A percentile compares a stretch with the other conserved stretches of the same genome.
phyloP scores from a whole-genome alignment of 1,140 invertebrate species.

The Dendrolimus kikuchii region DNA sequence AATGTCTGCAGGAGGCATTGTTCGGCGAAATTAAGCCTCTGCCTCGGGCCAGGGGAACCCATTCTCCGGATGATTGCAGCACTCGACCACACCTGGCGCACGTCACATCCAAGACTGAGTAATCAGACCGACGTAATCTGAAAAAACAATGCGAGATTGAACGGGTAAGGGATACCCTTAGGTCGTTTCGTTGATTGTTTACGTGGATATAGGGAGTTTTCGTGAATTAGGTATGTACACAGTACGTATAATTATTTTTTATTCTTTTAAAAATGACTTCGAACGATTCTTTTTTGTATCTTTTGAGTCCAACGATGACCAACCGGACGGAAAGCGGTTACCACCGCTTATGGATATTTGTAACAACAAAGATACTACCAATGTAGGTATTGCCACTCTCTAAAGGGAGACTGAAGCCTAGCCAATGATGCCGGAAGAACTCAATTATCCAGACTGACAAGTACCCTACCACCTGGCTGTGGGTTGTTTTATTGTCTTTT shows the following conservation, averaged over 20 bases:
- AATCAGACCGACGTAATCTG: slow-evolving; percentile 54
- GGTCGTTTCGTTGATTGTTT: neutral
- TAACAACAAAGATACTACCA: too few species aligned
- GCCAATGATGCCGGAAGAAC: too few species aligned
- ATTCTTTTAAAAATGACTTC: too few species aligned
- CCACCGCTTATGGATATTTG: too few species aligned
- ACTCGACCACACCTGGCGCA: slow-evolving; percentile 24
- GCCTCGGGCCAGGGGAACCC: slow-evolving; percentile 16
- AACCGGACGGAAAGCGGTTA: too few species aligned
- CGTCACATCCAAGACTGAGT: slow-evolving; percentile 36
- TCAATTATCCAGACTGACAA: too few species aligned
- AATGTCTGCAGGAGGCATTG: slow-evolving; percentile 57
- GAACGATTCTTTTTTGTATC: too few species aligned
- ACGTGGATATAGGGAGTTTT: slow-evolving; percentile 4
- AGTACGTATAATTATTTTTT: neutral
- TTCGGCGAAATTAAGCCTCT: slow-evolving; percentile 50
- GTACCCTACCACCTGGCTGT: too few species aligned
- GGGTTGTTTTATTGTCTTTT: too few species aligned
- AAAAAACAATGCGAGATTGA: slow-evolving; percentile 53
- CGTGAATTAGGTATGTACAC: slow-evolving; percentile 13
- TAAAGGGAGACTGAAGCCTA: too few species aligned
- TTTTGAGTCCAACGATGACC: too few species aligned
- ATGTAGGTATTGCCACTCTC: too few species aligned
- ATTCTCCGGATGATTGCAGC: slow-evolving; percentile 53
- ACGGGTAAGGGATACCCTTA: slow-evolving; percentile 23